These are phyloP conservation scores for Brienomyrus longianalis DNA, from an alignment of 2,113 vertebrate species.

Conservation along the genomic window DNA sequence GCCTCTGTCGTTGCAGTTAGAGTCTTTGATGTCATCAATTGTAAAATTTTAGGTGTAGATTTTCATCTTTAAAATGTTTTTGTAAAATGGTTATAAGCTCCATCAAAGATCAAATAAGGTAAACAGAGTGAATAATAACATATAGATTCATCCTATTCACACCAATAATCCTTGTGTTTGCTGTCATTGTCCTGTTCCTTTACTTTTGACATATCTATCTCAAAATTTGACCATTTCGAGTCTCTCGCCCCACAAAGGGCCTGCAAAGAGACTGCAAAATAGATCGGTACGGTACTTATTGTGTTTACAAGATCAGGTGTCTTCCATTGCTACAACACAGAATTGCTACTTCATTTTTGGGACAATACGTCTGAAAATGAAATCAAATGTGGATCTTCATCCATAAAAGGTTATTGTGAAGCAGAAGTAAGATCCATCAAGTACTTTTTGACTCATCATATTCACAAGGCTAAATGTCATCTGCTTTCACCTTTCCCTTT, in stretches of 20 bases:
- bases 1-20: not conserved
- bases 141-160: not conserved
- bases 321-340: not conserved
- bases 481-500: not conserved
- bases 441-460: not conserved
- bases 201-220: too few relatives aligned
- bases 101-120: not conserved
- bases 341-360: not conserved
- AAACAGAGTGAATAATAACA: not conserved
- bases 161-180: not conserved
- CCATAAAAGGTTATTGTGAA: not conserved
- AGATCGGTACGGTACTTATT: too few relatives aligned
- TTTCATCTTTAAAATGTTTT: not conserved
- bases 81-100: not conserved
- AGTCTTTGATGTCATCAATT: not conserved
- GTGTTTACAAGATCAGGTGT: too few relatives aligned
- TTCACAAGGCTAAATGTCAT: not conserved
- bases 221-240: too few relatives aligned
- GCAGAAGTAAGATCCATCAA: not conserved
- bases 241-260: too few relatives aligned
- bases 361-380: not conserved
- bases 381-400: not conserved
- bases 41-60: not conserved
- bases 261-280: too few relatives aligned
- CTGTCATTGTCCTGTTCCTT: too few relatives aligned